Percentiles rank a stretch among this genome's conserved stretches.
These are phyloP conservation scores for Uropsilus gracilis DNA, from an alignment of 2,113 vertebrate species.

Conservation along the genomic window DNA sequence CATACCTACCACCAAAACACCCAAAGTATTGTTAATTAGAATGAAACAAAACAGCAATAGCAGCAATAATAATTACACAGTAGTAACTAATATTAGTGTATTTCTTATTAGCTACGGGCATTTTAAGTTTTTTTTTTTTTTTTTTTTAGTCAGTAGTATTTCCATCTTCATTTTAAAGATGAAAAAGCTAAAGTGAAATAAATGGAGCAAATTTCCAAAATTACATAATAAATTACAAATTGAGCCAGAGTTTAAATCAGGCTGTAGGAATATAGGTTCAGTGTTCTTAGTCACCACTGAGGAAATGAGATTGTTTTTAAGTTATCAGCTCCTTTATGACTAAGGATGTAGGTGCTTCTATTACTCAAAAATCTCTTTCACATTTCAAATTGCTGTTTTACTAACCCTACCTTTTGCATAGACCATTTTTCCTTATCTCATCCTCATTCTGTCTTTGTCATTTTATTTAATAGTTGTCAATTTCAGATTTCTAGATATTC, in stretches of 20 bases:
- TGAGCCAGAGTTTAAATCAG: not conserved
- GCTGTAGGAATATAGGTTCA: not conserved
- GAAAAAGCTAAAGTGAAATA: not conserved
- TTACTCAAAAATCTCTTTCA: not conserved
- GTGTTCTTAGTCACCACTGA: not conserved
- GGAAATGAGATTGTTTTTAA: not conserved
- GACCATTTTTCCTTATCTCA: not conserved
- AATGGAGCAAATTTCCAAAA: not conserved
- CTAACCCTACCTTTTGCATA: not conserved
- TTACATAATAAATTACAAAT: not conserved
- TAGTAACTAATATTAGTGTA: not conserved
- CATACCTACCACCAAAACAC: too few species aligned
- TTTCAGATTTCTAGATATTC: not conserved
- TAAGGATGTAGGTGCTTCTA: rapidly evolving
- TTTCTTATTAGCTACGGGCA: not conserved
- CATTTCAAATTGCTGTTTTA: not conserved
- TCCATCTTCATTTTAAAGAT: not conserved
- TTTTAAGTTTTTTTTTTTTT: not conserved
- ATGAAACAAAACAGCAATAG: not conserved
- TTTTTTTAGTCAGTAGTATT: not conserved
- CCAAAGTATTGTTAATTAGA: not conserved
- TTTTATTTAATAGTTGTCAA: not conserved
- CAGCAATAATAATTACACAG: not conserved
- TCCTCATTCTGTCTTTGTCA: not conserved
- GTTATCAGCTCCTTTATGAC: not conserved